phyloP scores from a whole-genome alignment of 2,888 invertebrate genomes.

The Scaptomyza caliginosa region DNA sequence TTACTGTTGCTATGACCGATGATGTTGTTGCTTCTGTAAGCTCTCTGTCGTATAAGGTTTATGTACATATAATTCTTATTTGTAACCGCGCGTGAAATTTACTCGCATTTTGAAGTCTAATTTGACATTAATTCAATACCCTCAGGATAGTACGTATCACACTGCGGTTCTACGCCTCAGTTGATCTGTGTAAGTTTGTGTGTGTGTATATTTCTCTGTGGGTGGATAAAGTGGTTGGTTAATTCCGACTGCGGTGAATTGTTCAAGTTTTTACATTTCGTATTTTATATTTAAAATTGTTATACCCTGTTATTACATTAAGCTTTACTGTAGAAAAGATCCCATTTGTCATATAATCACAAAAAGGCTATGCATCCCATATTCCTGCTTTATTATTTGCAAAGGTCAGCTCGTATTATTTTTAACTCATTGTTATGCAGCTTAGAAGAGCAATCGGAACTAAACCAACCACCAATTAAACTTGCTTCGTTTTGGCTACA shows the following conservation, averaged over 20 bases:
- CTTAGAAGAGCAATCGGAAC: conserved; percentile 8
- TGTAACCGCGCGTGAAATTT: conserved; percentile 76
- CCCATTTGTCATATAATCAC: too few relatives aligned
- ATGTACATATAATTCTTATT: conserved; percentile 60
- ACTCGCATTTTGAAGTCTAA: conserved; percentile 80
- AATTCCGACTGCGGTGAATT: conserved; percentile 17
- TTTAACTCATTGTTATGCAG: conserved; percentile 3
- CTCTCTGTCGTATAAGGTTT: background rate
- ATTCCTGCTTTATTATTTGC: background rate
- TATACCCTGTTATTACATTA: background rate
- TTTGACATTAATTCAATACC: conserved; percentile 82
- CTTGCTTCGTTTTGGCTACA: conserved; percentile 41
- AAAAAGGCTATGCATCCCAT: too few relatives aligned
- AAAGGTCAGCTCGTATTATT: background rate
- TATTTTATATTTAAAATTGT: background rate
- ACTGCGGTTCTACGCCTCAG: conserved; percentile 1
- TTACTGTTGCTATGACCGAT: conserved; percentile 38
- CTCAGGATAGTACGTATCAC: conserved; percentile 60
- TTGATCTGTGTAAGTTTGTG: conserved; percentile 2
- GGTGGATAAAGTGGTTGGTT: conserved; percentile 12
- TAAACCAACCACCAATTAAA: conserved; percentile 54
- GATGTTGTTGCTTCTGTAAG: conserved; percentile 24
- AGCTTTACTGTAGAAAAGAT: too few relatives aligned
- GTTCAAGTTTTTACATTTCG: conserved; percentile 26
- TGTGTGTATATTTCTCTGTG: conserved; percentile 1